Evolutionary conservation across 1,140 invertebrate species (phyloP).

Genomic region (Anadara kagoshimensis): DNA sequence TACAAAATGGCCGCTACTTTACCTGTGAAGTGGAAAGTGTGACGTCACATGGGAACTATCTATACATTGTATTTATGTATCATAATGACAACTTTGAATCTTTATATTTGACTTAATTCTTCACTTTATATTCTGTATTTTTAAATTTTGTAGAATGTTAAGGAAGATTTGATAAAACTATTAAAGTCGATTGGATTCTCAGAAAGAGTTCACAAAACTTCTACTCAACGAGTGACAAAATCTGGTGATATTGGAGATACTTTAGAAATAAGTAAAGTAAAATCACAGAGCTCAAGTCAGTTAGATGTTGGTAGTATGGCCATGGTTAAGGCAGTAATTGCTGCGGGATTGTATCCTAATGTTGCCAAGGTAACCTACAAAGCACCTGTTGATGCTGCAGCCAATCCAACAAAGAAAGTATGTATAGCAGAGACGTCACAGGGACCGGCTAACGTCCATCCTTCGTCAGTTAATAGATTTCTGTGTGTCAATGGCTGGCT

Average conservation of each 20-base stretch:
- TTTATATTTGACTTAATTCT: no score
- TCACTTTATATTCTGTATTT: no score
- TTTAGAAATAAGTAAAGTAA: conserved; percentile 51
- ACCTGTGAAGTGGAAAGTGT: no score
- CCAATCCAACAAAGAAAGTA: conserved; percentile 46
- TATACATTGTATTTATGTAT: no score
- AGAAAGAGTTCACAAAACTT: conserved; percentile 7
- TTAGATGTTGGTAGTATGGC: conserved; percentile 52
- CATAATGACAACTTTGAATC: no score
- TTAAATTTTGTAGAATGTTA: conserved; percentile 69
- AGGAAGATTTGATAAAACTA: conserved; percentile 65
- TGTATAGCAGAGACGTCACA: conserved; percentile 64
- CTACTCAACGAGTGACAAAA: conserved; percentile 1
- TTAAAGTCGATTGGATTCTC: conserved; percentile 64
- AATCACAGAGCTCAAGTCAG: conserved; percentile 20
- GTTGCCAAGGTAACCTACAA: conserved; percentile 57
- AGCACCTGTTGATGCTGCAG: conserved; percentile 58
- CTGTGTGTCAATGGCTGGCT: conserved; percentile 63
- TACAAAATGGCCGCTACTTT: no score
- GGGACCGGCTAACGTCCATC: conserved; percentile 62
- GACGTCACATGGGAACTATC: no score
- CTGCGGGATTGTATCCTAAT: conserved; percentile 70
- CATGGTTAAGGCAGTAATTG: conserved; percentile 67
- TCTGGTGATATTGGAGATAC: conserved; percentile 28
- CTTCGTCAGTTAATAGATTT: conserved; percentile 67